phyloP scores from a whole-genome alignment of 2,113 vertebrate species.

The Coracopsis vasa region DNA sequence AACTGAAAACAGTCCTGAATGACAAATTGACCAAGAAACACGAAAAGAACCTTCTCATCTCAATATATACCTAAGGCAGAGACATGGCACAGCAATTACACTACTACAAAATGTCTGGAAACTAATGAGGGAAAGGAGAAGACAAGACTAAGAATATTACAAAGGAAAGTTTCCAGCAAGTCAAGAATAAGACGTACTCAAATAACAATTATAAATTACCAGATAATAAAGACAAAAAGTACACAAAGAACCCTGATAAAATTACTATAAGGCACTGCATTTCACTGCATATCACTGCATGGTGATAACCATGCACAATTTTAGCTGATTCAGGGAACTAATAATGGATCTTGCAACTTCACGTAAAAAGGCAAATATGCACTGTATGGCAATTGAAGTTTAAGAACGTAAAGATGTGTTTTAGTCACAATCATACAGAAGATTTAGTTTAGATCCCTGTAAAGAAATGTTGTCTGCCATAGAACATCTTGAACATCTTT shows the following conservation, averaged over 20 bases:
- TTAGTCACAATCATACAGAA: neutral
- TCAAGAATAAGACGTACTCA: neutral
- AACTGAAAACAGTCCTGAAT: neutral
- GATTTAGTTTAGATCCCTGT: neutral
- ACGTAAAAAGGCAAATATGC: neutral
- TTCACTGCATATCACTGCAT: neutral
- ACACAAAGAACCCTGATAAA: neutral
- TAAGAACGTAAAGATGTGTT: neutral
- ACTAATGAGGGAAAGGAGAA: neutral
- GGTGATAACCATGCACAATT: neutral
- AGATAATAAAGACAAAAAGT: neutral
- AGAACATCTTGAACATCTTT: neutral
- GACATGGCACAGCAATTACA: neutral
- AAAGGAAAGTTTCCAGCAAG: neutral
- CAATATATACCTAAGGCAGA: neutral
- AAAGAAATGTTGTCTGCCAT: neutral
- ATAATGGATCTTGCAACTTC: neutral
- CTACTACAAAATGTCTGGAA: neutral
- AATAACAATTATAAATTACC: neutral
- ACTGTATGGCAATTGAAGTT: neutral
- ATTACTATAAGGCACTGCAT: neutral
- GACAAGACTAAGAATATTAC: neutral
- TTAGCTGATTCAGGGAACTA: neutral
- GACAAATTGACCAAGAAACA: neutral
- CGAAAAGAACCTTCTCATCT: neutral